Evolutionary conservation across 2,113 vertebrate genomes (phyloP), one percentile per base, ranked within the genome.

Genomic region (Labeo rohita): DNA sequence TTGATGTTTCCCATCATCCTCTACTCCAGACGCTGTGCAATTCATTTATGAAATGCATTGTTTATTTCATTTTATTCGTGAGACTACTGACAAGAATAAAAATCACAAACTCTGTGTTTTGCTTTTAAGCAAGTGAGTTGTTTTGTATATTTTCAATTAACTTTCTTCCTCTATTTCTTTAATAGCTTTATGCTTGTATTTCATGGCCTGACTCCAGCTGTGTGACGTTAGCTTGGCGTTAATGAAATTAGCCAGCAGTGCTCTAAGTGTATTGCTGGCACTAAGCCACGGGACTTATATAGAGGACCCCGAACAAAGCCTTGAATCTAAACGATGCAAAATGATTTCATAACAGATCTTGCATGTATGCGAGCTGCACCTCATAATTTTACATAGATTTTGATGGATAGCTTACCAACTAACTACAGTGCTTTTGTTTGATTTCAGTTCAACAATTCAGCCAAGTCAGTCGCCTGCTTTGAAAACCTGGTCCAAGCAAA

Each of bases 401-500:
- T n/a, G 45, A 43, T 5, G 39, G 47, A 65, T 15, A 68, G 45
- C 70, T 45, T 45, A 21, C 45, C 8, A 23, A 21, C 28, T 73
- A 43, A 80, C 43, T 2, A 49, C 76, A 18, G 50, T 50, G 74
- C 83, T 85, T 21, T 16, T 82, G 86, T 89, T 91, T 84, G 90
- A 84, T 89, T 90, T 23, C 95, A 99, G 98, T 99, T 99, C 93
- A 98, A 98, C 87, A 96, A 97, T 73, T 95, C 95, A 10, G 98
- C 97, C 84, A 93, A 92, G 65, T 91, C 95, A 0, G 96, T 96
- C 9, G 95, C 97, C 77, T 99, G 98, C 92, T 99, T 99, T 89
- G 89, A 96, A 85, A 96, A 99, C 89, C 97, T 99, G 84, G 98
- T 99, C 59, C 98, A 99, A 95, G 98, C 98, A 79, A 99, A 99